phyloP scores from a whole-genome alignment of 2,888 invertebrate genomes.

The Chymomyza amoena region DNA sequence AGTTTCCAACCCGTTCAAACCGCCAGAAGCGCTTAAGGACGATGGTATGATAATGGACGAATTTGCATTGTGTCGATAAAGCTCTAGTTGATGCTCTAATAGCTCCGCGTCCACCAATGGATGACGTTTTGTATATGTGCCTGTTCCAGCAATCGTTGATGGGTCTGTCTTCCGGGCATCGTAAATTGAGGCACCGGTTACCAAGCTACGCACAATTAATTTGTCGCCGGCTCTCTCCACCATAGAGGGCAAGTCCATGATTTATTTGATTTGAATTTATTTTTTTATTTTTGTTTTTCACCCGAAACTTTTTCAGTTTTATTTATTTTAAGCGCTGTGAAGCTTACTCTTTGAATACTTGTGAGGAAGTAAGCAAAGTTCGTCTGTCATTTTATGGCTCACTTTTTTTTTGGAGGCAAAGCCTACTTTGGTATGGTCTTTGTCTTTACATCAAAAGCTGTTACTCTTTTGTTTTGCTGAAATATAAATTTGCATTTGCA shows the following conservation, averaged over 20 bases:
- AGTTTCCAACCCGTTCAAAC: neutral
- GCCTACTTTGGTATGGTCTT: constrained; percentile 38
- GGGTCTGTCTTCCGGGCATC: constrained; percentile 77
- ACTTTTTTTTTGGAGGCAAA: constrained; percentile 32
- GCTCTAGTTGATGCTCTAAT: constrained; percentile 49
- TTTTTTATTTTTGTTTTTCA: neutral
- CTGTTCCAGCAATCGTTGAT: constrained; percentile 41
- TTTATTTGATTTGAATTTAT: neutral
- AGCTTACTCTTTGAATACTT: constrained; percentile 31
- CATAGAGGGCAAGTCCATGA: constrained; percentile 82
- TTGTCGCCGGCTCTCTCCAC: constrained; percentile 82
- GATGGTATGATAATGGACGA: neutral
- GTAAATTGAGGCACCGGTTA: constrained; percentile 80
- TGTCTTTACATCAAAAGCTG: too few species aligned
- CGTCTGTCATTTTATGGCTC: constrained; percentile 33
- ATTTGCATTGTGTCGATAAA: neutral
- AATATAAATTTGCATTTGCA: too few species aligned
- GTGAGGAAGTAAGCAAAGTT: constrained; percentile 27
- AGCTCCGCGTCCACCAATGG: neutral
- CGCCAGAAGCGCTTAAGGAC: neutral
- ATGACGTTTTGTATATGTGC: neutral
- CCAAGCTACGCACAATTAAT: constrained; percentile 82
- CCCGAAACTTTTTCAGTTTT: neutral
- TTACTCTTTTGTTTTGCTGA: too few species aligned
- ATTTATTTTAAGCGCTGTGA: constrained; percentile 12